phyloP scores from a whole-genome alignment of 2,888 invertebrate species.

The Apodemia hepburni region DNA sequence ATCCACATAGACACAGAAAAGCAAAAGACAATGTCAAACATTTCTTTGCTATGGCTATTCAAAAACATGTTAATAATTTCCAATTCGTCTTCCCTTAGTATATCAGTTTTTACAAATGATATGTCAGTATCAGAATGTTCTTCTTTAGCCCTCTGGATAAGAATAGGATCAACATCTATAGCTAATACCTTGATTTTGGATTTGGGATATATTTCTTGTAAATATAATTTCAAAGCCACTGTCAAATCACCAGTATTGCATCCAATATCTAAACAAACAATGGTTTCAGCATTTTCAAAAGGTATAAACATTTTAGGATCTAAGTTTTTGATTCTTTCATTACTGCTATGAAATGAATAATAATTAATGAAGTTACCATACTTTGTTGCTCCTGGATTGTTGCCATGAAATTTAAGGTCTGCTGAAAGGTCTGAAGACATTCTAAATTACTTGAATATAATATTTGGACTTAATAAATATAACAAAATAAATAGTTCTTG shows the following conservation, averaged over 20 bases:
- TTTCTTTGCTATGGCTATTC: constrained; percentile 46
- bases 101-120: constrained; percentile 79
- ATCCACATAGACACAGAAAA: constrained; percentile 96
- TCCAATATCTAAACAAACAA: constrained; percentile 85
- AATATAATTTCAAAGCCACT: constrained; percentile 72
- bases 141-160: constrained; percentile 84
- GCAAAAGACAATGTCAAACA: constrained; percentile 86
- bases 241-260: constrained; percentile 92
- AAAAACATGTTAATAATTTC: constrained; percentile 70
- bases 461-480: too few species aligned
- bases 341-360: constrained; percentile 88
- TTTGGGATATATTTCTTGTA: constrained; percentile 57
- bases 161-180: constrained; percentile 86
- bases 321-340: constrained; percentile 83
- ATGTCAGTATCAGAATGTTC: constrained; percentile 66
- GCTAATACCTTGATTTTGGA: constrained; percentile 77
- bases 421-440: neutral
- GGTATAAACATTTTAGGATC: constrained; percentile 54
- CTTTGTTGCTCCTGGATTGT: constrained; percentile 88
- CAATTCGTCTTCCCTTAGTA: constrained; percentile 70
- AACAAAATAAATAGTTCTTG: too few species aligned
- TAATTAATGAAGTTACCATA: constrained; percentile 94
- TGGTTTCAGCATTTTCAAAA: constrained; percentile 32
- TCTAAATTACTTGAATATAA: neutral
- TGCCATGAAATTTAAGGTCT: constrained; percentile 55